A percentile compares a stretch with the other conserved stretches of the same genome.
Conservation (phyloP, 92 coral and sea anemone species). For the Zoanthus sansibaricus region DNA sequence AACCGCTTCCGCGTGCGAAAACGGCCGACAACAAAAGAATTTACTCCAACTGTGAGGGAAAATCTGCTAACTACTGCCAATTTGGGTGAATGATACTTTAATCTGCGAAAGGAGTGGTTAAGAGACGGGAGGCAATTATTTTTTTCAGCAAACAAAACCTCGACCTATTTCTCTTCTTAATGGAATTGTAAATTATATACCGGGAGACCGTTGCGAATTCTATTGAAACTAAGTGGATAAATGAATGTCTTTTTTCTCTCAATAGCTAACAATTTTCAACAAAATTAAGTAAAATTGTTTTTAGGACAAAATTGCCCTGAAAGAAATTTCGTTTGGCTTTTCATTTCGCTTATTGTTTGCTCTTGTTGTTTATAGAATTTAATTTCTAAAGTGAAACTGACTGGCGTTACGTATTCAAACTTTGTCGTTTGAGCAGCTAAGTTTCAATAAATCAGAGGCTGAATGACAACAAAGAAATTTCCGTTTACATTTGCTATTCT, state of each 20-base stretch:
- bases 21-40: conserved; percentile 51
- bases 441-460: conserved; percentile 57
- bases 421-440: conserved; percentile 68
- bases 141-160: conserved; percentile 86
- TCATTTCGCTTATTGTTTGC: conserved; percentile 75
- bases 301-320: conserved; percentile 27
- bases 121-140: conserved; percentile 81
- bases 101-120: conserved; percentile 57
- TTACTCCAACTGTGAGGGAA: conserved; percentile 59
- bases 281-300: conserved; percentile 34
- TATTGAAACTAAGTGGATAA: conserved; percentile 65
- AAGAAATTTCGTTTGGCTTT: conserved; percentile 59
- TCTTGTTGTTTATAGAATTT: conserved; percentile 81
- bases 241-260: neutral
- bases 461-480: conserved; percentile 45
- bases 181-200: conserved; percentile 82
- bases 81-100: conserved; percentile 52
- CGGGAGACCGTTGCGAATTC: conserved; percentile 73
- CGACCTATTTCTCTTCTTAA: conserved; percentile 78
- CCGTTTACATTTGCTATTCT: conserved; percentile 47
- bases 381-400: conserved; percentile 90
- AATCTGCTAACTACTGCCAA: conserved; percentile 46
- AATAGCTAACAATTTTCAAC: conserved; percentile 2
- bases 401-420: conserved; percentile 65
- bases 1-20: conserved; percentile 45